Conservation (phyloP, 2,113 vertebrate genomes). For the Charina bottae region DNA sequence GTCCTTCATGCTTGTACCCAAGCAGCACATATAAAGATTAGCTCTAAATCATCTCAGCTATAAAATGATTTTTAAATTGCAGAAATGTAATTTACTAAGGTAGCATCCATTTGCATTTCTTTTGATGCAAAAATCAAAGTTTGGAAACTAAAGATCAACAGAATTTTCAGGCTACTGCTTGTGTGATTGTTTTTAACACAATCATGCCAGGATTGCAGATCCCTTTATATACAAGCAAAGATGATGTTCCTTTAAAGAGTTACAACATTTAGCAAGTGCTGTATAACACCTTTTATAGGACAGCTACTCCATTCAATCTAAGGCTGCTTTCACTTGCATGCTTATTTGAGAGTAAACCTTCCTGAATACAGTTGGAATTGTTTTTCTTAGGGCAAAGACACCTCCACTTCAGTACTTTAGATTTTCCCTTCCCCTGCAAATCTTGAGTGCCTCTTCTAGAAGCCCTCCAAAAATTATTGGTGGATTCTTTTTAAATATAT, state of each 20-base stretch:
- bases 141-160: constrained; percentile 78
- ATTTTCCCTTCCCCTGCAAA: not conserved
- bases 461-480: no score
- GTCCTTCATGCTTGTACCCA: constrained; percentile 74
- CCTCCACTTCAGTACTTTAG: not conserved
- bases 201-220: constrained; percentile 60
- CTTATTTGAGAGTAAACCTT: not conserved
- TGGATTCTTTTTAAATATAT: no score
- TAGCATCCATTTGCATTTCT: constrained; percentile 81
- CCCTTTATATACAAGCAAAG: constrained; percentile 46
- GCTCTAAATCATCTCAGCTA: constrained; percentile 74
- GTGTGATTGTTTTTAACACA: constrained; percentile 60
- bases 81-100: constrained; percentile 77
- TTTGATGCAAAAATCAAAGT: constrained; percentile 78
- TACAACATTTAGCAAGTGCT: constrained; percentile 38
- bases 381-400: not conserved
- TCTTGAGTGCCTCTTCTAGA: not conserved
- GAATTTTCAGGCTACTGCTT: constrained; percentile 63
- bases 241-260: constrained; percentile 60
- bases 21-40: constrained; percentile 75
- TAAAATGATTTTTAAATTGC: constrained; percentile 76
- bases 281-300: not conserved
- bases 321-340: not conserved
- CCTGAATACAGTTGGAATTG: no score
- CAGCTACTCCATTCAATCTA: not conserved